phyloP scores from a whole-genome alignment of 2,113 vertebrate species.

The Benitochromis conjunctus region DNA sequence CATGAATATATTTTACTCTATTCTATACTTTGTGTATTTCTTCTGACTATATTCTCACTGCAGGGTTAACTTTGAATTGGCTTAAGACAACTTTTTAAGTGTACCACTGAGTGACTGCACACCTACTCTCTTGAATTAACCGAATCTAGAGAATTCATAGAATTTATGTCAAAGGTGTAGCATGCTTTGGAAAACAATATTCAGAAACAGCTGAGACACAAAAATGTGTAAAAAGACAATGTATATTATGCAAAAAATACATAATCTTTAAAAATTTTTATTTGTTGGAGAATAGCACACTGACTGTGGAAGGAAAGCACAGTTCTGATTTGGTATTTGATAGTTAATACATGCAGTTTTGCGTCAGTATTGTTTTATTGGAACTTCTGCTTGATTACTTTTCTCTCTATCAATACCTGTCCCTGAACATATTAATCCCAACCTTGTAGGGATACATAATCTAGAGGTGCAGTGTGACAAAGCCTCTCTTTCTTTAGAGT shows the following conservation, averaged over 20 bases:
- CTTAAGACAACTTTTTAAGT: neutral
- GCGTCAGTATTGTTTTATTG: neutral
- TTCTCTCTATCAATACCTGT: neutral
- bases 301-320: neutral
- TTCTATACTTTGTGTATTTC: neutral
- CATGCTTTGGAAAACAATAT: neutral
- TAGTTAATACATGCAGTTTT: neutral
- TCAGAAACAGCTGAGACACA: neutral
- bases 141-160: neutral
- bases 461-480: constrained; percentile 27
- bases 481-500: constrained; percentile 37
- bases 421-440: constrained; percentile 1
- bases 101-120: neutral
- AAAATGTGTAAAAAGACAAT: neutral
- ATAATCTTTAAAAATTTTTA: neutral
- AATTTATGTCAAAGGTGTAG: neutral
- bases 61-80: neutral
- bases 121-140: neutral
- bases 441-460: constrained; percentile 14
- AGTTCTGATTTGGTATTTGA: neutral
- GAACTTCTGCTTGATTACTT: neutral
- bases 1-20: neutral
- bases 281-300: neutral
- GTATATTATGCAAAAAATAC: neutral
- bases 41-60: neutral